These are phyloP conservation scores for Epinephelus fuscoguttatus DNA, from an alignment of 2,113 vertebrate species.

Conservation along the genomic window DNA sequence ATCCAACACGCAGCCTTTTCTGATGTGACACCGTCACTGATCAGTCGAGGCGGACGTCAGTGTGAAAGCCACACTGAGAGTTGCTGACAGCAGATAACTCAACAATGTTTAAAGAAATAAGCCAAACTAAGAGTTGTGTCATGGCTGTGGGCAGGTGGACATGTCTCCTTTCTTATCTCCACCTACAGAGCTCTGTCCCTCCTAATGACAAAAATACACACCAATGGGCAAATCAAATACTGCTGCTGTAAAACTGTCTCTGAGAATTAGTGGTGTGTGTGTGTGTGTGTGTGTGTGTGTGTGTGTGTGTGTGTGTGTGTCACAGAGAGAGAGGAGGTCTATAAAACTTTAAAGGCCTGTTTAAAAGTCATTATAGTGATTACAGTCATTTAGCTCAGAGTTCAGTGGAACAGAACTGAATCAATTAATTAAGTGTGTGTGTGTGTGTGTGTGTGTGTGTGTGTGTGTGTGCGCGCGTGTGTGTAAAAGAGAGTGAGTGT, in stretches of 20 bases:
- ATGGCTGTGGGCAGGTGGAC: neutral
- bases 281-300: conserved; percentile 34
- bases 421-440: conserved; percentile 36
- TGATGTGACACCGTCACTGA: neutral
- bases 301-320: neutral
- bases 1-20: neutral
- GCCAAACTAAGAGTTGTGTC: neutral
- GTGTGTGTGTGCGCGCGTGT: neutral
- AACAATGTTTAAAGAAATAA: neutral
- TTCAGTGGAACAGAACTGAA: conserved; percentile 36
- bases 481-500: neutral
- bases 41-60: neutral
- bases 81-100: neutral
- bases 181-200: neutral
- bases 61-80: neutral
- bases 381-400: conserved; percentile 40
- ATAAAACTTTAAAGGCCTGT: conserved; percentile 48
- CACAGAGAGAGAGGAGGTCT: conserved; percentile 3
- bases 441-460: conserved; percentile 24
- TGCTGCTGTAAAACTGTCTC: neutral
- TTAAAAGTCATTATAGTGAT: conserved; percentile 54
- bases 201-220: neutral
- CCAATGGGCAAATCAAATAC: neutral
- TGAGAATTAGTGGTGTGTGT: conserved; percentile 2
- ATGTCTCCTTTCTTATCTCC: neutral